A percentile compares a stretch with the other conserved stretches of the same genome.
Evolutionary conservation across 2,797 vertebrate genomes (phyloP).

Genomic region (Sebastolobus alascanus): DNA sequence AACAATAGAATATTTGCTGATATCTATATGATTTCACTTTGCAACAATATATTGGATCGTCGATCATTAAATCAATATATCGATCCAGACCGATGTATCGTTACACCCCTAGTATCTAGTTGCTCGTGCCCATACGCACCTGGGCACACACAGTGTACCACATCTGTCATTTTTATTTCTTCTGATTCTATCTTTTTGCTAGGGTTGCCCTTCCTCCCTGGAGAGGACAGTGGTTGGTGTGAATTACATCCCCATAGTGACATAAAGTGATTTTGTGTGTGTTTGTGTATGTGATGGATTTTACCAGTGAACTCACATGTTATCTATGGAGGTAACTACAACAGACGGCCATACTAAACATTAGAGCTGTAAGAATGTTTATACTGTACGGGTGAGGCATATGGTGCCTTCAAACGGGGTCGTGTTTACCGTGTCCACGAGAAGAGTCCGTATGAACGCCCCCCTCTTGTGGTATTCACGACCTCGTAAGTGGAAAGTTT

Average conservation of each 20-base stretch:
- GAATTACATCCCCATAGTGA: neutral
- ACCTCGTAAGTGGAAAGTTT: too few species aligned
- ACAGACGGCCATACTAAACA: neutral
- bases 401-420: too few species aligned
- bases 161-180: neutral
- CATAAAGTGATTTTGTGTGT: conserved; percentile 9
- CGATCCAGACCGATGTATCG: too few species aligned
- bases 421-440: too few species aligned
- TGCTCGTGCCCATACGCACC: neutral
- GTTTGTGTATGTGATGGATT: conserved; percentile 4
- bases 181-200: neutral
- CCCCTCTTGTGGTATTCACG: too few species aligned
- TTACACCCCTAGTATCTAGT: neutral
- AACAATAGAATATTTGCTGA: too few species aligned
- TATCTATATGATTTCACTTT: too few species aligned
- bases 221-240: conserved; percentile 10
- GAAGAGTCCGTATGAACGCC: too few species aligned
- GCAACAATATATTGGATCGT: too few species aligned
- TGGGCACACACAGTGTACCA: neutral
- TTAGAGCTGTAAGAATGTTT: neutral
- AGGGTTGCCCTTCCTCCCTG: neutral
- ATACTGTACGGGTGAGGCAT: neutral
- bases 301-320: neutral
- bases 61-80: too few species aligned
- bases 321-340: neutral